Conservation (phyloP, 2,888 invertebrate genomes). For the Gnatocerus cornutus region DNA sequence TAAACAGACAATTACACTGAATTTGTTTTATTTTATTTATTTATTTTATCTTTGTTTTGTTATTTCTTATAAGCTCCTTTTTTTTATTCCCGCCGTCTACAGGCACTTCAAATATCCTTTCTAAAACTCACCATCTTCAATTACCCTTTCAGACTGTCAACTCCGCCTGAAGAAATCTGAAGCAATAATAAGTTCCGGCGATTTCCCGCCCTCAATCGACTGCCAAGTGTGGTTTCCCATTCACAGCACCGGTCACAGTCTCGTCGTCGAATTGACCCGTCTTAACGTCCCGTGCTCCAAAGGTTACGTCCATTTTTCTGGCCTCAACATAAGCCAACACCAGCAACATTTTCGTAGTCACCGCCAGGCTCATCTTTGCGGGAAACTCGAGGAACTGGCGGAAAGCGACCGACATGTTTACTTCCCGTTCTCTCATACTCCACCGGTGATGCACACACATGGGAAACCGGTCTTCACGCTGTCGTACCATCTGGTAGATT, state of each 20-base stretch:
- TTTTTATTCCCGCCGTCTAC: too few species aligned
- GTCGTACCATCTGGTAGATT: conserved; percentile 80
- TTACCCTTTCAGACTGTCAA: conserved; percentile 74
- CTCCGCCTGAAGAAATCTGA: conserved; percentile 72
- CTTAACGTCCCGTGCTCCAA: conserved; percentile 81
- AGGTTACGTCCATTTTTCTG: conserved; percentile 76
- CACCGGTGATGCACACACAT: conserved; percentile 74
- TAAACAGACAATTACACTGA: too few species aligned
- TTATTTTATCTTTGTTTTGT: too few species aligned
- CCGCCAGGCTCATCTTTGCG: conserved; percentile 74
- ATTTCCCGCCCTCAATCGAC: conserved; percentile 72
- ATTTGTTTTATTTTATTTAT: too few species aligned
- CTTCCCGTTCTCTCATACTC: conserved; percentile 72
- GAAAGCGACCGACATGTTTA: conserved; percentile 76
- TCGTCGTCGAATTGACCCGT: conserved; percentile 78
- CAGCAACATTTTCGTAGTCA: conserved; percentile 64
- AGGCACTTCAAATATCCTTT: too few species aligned
- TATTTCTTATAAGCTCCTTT: too few species aligned
- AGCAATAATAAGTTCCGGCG: conserved; percentile 73
- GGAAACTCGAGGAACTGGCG: conserved; percentile 81
- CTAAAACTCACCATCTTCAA: background rate
- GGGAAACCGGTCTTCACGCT: conserved; percentile 80
- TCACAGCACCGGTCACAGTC: conserved; percentile 71
- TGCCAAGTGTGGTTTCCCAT: conserved; percentile 75
- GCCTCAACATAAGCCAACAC: conserved; percentile 64